phyloP scores from a whole-genome alignment of 1,140 invertebrate genomes.

The Saccostrea echinata region DNA sequence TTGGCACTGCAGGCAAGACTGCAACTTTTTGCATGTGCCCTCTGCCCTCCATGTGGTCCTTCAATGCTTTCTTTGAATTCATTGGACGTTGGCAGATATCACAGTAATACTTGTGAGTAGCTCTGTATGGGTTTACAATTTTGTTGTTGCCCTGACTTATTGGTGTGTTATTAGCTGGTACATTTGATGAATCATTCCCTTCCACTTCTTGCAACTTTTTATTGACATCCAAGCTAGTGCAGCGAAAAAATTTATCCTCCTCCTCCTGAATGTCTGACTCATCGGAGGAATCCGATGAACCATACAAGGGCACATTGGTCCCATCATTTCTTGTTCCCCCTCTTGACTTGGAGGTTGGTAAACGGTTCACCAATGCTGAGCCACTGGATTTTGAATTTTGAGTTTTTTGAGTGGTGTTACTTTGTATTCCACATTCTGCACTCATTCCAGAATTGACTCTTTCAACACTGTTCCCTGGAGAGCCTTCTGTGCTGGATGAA shows the following conservation, averaged over 20 bases:
- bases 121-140: neutral
- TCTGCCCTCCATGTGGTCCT: slow-evolving; percentile 63
- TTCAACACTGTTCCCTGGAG: neutral
- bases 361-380: neutral
- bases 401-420: neutral
- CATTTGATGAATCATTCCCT: neutral
- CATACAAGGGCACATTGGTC: neutral
- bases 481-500: neutral
- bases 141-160: neutral
- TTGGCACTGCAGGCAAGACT: slow-evolving; percentile 57
- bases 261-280: neutral
- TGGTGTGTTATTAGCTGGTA: too few relatives aligned
- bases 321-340: neutral
- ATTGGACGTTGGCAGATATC: slow-evolving; percentile 65
- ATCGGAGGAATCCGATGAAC: neutral
- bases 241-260: slow-evolving; percentile 6
- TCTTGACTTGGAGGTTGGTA: neutral
- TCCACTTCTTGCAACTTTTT: neutral
- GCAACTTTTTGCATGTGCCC: slow-evolving; percentile 64
- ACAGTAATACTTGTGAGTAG: slow-evolving; percentile 64
- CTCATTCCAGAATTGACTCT: neutral
- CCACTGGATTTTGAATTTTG: neutral
- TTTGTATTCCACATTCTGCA: neutral
- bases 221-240: neutral
- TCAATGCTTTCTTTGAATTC: slow-evolving; percentile 66